Percentiles rank a stretch among this genome's conserved stretches.
These are phyloP conservation scores for Lepidotrigona ventralis DNA, from an alignment of 1,140 invertebrate genomes.

Conservation along the genomic window DNA sequence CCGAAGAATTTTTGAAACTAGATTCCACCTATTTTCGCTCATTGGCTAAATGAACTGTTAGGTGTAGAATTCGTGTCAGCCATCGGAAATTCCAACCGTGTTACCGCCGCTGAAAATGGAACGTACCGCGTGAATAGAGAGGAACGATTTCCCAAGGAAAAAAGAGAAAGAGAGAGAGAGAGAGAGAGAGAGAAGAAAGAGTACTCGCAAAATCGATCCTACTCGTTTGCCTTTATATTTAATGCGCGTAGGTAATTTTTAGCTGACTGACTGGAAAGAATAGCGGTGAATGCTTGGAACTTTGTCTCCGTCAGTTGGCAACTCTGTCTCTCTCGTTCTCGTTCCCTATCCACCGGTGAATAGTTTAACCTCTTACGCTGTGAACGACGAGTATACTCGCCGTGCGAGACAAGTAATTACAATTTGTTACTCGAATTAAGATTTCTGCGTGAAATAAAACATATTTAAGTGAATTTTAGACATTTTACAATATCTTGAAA, in stretches of 20 bases:
- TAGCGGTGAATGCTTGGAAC: slow-evolving; percentile 58
- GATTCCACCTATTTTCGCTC: neutral
- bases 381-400: no score
- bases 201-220: neutral
- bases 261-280: slow-evolving; percentile 58
- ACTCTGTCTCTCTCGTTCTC: neutral
- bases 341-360: neutral
- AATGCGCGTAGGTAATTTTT: slow-evolving; percentile 53
- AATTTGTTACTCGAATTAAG: no score
- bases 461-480: no score
- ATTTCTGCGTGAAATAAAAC: no score
- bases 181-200: neutral
- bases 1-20: neutral
- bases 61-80: slow-evolving; percentile 32
- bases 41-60: neutral
- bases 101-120: slow-evolving; percentile 37
- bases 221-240: neutral
- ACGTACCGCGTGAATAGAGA: slow-evolving; percentile 4
- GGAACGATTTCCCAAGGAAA: slow-evolving; percentile 30
- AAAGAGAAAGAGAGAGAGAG: no score
- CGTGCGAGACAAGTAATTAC: no score
- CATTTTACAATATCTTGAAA: no score
- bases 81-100: slow-evolving; percentile 40
- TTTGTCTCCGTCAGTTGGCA: slow-evolving; percentile 51
- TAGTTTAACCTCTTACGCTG: neutral